phyloP scores from a whole-genome alignment of 2,888 invertebrate genomes.

The Nasonovia ribisnigri region DNA sequence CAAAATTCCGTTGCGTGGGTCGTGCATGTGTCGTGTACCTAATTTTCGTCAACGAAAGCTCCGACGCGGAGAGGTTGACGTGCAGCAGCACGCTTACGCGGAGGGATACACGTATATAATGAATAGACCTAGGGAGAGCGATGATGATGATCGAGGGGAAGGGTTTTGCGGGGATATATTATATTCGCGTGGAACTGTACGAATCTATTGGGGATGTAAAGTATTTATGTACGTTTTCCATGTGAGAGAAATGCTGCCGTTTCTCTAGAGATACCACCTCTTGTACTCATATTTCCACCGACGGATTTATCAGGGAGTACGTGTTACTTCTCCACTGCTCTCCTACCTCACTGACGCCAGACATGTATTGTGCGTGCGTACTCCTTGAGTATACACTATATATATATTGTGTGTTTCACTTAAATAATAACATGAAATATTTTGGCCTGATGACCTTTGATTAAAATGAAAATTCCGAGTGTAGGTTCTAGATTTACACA shows the following conservation, averaged over 20 bases:
- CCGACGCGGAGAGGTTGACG: not conserved
- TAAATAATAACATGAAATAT: not conserved
- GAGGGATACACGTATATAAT: not conserved
- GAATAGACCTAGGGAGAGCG: not conserved
- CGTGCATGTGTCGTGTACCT: not conserved
- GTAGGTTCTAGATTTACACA: not conserved
- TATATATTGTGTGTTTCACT: not conserved
- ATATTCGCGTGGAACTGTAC: not conserved
- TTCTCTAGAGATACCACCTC: not conserved
- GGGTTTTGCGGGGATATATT: not conserved
- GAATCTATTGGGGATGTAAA: slow-evolving; percentile 41
- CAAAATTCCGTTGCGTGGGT: not conserved
- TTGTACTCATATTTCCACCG: not conserved
- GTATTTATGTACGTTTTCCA: slow-evolving; percentile 24
- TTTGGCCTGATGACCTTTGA: not conserved
- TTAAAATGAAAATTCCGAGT: not conserved
- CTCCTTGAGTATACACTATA: not conserved
- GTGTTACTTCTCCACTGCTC: not conserved
- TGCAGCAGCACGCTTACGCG: not conserved
- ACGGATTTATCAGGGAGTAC: not conserved
- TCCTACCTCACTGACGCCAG: not conserved
- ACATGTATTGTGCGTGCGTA: not conserved
- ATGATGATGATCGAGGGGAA: not conserved
- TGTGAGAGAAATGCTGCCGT: not conserved
- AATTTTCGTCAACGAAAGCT: slow-evolving; percentile 2